phyloP scores from a whole-genome alignment of 2,113 vertebrate species.

The Psittacula cyanocephala region DNA sequence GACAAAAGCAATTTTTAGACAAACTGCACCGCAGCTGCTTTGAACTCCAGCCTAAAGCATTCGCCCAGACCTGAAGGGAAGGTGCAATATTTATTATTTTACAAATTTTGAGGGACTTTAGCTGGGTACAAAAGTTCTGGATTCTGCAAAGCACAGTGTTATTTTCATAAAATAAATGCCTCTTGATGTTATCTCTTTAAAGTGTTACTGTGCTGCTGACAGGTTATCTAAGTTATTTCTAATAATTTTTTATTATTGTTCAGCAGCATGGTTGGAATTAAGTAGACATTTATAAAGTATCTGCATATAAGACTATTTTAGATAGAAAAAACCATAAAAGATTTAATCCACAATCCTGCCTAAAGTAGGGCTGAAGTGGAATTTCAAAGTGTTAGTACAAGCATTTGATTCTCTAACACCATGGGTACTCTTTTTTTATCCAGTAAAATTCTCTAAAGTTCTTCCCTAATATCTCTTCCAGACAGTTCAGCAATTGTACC shows the following conservation, averaged over 20 bases:
- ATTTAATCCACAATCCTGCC: background rate
- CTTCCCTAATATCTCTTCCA: background rate
- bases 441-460: background rate
- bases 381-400: background rate
- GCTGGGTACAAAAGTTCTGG: background rate
- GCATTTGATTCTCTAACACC: background rate
- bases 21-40: background rate
- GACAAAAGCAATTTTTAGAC: background rate
- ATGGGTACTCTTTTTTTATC: background rate
- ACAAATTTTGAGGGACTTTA: background rate
- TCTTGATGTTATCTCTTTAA: background rate
- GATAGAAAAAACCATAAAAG: background rate
- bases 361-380: background rate
- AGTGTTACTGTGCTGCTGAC: background rate
- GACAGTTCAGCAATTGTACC: background rate
- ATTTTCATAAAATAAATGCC: background rate
- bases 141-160: background rate
- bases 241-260: background rate
- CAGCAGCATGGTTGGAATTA: background rate
- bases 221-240: background rate
- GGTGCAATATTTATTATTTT: background rate
- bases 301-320: background rate
- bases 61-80: background rate
- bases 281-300: background rate
- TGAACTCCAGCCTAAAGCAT: background rate